Evolutionary conservation across 2,888 invertebrate genomes (phyloP), one percentile per base, ranked within the genome.

Genomic region (Mesopsocus fuscifrons): DNA sequence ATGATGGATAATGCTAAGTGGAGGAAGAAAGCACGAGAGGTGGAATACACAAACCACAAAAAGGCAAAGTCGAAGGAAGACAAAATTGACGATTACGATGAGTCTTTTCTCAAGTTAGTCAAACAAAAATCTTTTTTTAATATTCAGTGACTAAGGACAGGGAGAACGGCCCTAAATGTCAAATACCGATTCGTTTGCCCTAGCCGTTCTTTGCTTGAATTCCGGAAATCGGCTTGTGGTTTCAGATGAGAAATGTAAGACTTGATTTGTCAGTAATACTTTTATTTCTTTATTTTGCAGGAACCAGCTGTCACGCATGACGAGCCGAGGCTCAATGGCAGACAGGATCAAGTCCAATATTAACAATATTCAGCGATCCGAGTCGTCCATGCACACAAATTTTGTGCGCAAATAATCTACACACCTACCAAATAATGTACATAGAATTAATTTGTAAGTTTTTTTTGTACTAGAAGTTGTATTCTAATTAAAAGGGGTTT

Each of bases 291-390:
- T 11, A 26, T 26, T 26, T 62, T 59, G 26, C 54, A 72, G 71
- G 46, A 75, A 74, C 51, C 72, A 83, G 58, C 64, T 80, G 49
- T 64, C 74, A 1, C 65, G 66, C 46, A 72, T 72, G 42, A 73
- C 76, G 0, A 68, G 72, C 49, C 69, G 68, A 17, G 73, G 74
- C 44, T 77, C 78, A 8, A 76, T 94, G 0, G 88, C 85, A 55
- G 74, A 77, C 48, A 70, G 92, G 50, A 77, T 94, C 41, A 84
- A 79, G 55, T 73, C 91, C 11, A 94, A 89, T 57, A 72, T 83
- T 34, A 84, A 91, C 59, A 84, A 85, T 53, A 84, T 92, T 49
- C 92, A 94, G 59, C 69, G 89, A 45, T 78, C 79, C 3, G 69
- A 70, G 16, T 64, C 68, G 18, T 76, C 83, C 41, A 85, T 92